Evolutionary conservation across 2,888 invertebrate species (phyloP).

Genomic region (Xylophagus ater): DNA sequence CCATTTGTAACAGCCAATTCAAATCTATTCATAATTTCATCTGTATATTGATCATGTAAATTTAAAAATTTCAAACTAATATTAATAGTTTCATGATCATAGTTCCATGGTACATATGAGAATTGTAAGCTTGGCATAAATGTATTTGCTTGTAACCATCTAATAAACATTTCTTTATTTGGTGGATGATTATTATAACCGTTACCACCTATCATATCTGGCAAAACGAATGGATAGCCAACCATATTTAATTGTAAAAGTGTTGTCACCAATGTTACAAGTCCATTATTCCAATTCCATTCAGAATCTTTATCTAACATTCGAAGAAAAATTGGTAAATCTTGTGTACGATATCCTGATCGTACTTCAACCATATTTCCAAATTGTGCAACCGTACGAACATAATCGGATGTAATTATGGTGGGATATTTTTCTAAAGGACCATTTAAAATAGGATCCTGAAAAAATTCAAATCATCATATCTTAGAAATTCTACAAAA

Average conservation of each 20-base stretch:
- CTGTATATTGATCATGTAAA: slow-evolving; percentile 51
- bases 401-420: slow-evolving; percentile 42
- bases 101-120: slow-evolving; percentile 67
- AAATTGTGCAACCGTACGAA: slow-evolving; percentile 43
- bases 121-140: slow-evolving; percentile 71
- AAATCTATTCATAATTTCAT: slow-evolving; percentile 52
- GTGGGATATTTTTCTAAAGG: slow-evolving; percentile 38
- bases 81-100: slow-evolving; percentile 46
- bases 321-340: slow-evolving; percentile 54
- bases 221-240: slow-evolving; percentile 54
- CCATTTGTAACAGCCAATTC: slow-evolving; percentile 47
- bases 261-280: slow-evolving; percentile 55
- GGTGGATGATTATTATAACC: slow-evolving; percentile 44
- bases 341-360: slow-evolving; percentile 51
- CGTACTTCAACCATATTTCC: slow-evolving; percentile 55
- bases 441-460: slow-evolving; percentile 47
- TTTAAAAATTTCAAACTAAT: slow-evolving; percentile 54
- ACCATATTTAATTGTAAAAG: slow-evolving; percentile 38
- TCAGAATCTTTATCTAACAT: slow-evolving; percentile 62
- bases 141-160: slow-evolving; percentile 64
- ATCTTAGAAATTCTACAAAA: not conserved
- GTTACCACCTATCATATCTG: slow-evolving; percentile 65
- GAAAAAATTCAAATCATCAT: slow-evolving; percentile 10
- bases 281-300: slow-evolving; percentile 54
- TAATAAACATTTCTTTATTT: slow-evolving; percentile 51